Evolutionary conservation across 2,797 vertebrate species (phyloP).

Genomic region (Cyprinella venusta): DNA sequence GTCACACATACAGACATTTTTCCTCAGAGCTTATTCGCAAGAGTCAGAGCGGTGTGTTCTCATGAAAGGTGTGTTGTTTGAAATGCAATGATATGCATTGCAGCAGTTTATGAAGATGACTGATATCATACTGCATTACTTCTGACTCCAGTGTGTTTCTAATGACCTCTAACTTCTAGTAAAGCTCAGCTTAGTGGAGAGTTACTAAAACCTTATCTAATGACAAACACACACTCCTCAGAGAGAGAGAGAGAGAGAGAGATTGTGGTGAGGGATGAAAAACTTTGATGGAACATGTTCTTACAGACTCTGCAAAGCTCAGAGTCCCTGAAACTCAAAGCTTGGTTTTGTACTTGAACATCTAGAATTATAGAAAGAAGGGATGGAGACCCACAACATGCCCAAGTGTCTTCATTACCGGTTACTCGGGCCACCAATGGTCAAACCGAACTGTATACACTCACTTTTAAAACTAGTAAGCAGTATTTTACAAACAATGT

Average conservation of each 20-base stretch:
- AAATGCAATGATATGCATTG: background rate
- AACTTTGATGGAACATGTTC: conserved; percentile 7
- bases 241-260: background rate
- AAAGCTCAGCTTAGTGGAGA: background rate
- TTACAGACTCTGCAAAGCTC: background rate
- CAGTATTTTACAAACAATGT: conserved; percentile 41
- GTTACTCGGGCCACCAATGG: background rate
- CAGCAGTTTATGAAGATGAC: background rate
- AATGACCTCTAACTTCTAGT: background rate
- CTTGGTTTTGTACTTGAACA: background rate
- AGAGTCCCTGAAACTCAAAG: background rate
- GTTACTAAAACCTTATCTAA: conserved; percentile 15
- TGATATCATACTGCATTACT: background rate
- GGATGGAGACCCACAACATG: conserved; percentile 7
- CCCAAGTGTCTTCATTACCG: conserved; percentile 48
- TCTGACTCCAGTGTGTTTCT: background rate
- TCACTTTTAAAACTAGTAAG: conserved; percentile 20
- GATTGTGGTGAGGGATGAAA: background rate
- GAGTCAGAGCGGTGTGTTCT: background rate
- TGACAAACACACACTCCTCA: background rate
- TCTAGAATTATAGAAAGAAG: background rate
- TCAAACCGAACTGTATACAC: background rate
- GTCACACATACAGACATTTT: conserved; percentile 8
- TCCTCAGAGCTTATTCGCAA: background rate
- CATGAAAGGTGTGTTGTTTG: background rate